A percentile compares a stretch with the other conserved stretches of the same genome.
These are phyloP conservation scores for Nannoperca australis DNA, from an alignment of 2,797 vertebrate species.

Conservation along the genomic window DNA sequence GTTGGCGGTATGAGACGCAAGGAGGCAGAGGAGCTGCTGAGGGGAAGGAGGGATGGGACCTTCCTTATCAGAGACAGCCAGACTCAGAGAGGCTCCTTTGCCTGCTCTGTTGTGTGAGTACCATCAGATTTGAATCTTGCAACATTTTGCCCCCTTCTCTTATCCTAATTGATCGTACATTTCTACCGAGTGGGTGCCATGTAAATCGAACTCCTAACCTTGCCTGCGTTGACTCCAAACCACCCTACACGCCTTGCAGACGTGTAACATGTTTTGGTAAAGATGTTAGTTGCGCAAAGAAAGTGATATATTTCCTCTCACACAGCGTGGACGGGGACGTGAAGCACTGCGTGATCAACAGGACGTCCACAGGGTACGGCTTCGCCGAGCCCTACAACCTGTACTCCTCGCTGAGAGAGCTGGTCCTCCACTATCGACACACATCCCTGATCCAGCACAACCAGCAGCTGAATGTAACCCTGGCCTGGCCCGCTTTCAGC, in stretches of 20 bases:
- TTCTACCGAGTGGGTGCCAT: neutral
- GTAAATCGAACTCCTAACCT: neutral
- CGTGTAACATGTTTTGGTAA: neutral
- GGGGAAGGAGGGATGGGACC: conserved; percentile 89
- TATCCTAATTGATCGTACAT: neutral
- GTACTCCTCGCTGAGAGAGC: conserved; percentile 91
- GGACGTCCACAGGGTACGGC: conserved; percentile 90
- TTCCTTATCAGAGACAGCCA: conserved; percentile 95
- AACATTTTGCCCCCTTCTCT: neutral
- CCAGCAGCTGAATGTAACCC: conserved; percentile 93
- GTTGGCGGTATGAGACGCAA: conserved; percentile 91
- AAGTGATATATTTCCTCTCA: conserved; percentile 26
- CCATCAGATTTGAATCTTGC: neutral
- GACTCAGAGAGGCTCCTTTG: conserved; percentile 92
- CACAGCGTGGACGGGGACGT: conserved; percentile 91
- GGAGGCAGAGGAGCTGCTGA: conserved; percentile 92
- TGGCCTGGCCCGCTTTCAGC: conserved; percentile 91
- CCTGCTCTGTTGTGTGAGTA: conserved; percentile 96
- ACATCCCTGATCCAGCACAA: conserved; percentile 95
- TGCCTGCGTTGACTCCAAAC: neutral
- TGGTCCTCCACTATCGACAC: conserved; percentile 94
- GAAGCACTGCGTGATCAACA: conserved; percentile 96
- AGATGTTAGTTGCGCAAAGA: neutral
- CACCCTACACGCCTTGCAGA: neutral
- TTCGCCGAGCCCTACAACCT: conserved; percentile 96